Conservation (phyloP, 2,113 vertebrate species). For the Hirundichthys speculiger region DNA sequence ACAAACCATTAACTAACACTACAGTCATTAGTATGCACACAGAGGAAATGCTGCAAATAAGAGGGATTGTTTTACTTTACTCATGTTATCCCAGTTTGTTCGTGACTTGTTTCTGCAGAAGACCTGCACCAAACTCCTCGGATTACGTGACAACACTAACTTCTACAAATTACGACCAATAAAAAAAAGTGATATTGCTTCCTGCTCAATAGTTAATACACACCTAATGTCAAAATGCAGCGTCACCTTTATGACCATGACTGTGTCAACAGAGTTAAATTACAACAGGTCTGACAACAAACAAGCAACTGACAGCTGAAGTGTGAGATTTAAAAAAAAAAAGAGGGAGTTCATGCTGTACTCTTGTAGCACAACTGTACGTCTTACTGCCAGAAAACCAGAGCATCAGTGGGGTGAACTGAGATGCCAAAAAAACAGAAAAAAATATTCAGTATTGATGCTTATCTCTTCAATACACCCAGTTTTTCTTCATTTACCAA, state of each 20-base stretch:
- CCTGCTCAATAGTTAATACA: no score
- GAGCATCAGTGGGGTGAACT: background rate
- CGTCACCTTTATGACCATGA: background rate
- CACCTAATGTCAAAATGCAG: background rate
- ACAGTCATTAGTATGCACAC: slow-evolving; percentile 24
- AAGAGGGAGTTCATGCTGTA: background rate
- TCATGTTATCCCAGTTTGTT: background rate
- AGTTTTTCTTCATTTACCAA: background rate
- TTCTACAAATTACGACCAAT: background rate
- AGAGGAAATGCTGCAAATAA: slow-evolving; percentile 36
- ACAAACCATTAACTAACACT: slow-evolving; percentile 25
- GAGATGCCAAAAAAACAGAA: no score
- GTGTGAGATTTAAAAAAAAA: background rate
- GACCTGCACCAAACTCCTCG: background rate
- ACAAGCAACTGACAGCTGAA: background rate
- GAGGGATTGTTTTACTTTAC: background rate
- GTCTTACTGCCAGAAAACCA: background rate
- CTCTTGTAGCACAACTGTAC: background rate
- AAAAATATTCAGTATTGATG: background rate
- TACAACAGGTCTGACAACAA: slow-evolving; percentile 7
- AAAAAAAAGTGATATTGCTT: background rate
- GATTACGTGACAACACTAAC: background rate
- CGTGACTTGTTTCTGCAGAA: background rate
- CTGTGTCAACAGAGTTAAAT: background rate
- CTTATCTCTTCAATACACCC: background rate